Base-by-base conservation (phyloP, 1,140 invertebrate genomes). In the Arctopsyche grandis region DNA sequence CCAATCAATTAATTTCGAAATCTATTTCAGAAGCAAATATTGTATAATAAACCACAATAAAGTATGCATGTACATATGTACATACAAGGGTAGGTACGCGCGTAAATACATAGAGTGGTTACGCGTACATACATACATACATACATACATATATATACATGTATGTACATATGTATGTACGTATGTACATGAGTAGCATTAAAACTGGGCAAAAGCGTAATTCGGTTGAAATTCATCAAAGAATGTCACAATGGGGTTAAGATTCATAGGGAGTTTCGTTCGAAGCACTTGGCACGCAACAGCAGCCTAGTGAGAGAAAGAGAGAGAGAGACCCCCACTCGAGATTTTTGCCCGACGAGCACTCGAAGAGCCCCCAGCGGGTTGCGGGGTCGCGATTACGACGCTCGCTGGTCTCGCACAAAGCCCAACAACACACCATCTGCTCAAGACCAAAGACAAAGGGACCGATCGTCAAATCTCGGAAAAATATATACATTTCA, bases 251-350 rank as follows among this genome's bases (percentile, higher is more conserved):
- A 48, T 56, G 48, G 71, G 71, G 71, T 66, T 66, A 66, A 66
- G 63, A 66, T 66, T 26, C 63, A 24, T 26, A 22, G 63, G 24
- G 63, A 19, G 63, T 22, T 26, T 26, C 63, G 63, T 21, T 60
- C 21, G 58, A 14, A 24, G 71, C 46, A 56, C 44, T 74, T 48
- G 70, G 70, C 70, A 73, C 70, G 70, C 70, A n/a, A n/a, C n/a
- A 73, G 70, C 44, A 73, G 43, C 44, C 14, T 21, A 16, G 21
- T 5, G 5, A 22, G 24, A 12, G 24, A 29, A 12, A 38, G 21
- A 16, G 21, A 1, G 5, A 22, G 24, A 12, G 24, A 29, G 16
- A 38, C 29, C 29, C 29, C 1, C 71, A 74, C 71, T 74, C 71
- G 71, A 74, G 48, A 56, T 56, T 66, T 60, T 60, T 48, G 44